These are phyloP conservation scores for Montipora sp. DNA, from an alignment of 64 coral and sea anemone genomes.

Conservation along the genomic window DNA sequence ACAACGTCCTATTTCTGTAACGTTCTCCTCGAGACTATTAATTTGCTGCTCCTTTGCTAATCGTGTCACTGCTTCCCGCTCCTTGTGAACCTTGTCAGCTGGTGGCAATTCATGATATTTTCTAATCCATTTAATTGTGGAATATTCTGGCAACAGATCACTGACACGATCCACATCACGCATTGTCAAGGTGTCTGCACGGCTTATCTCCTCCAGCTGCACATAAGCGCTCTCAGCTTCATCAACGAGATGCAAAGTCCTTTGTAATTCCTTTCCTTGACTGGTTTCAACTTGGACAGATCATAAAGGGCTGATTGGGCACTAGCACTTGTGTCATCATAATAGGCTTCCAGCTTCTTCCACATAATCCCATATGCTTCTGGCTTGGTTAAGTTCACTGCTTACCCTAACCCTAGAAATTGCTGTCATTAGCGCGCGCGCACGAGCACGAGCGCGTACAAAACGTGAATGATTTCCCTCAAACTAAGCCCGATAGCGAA, in stretches of 20 bases:
- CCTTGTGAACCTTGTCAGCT: background rate
- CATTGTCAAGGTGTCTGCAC: slow-evolving; percentile 26
- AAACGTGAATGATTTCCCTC: no score
- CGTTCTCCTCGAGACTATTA: background rate
- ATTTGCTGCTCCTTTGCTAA: slow-evolving; percentile 3
- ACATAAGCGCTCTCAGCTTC: slow-evolving; percentile 34
- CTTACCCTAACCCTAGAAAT: no score
- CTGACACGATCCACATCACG: slow-evolving; percentile 18
- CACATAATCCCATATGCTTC: slow-evolving; percentile 48
- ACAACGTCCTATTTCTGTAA: background rate
- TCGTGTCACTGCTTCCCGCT: slow-evolving; percentile 38
- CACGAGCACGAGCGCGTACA: no score
- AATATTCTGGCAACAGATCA: slow-evolving; percentile 14
- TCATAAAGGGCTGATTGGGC: slow-evolving; percentile 44
- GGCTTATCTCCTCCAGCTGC: slow-evolving; percentile 39
- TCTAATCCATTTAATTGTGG: slow-evolving; percentile 20
- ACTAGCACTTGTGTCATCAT: slow-evolving; percentile 38
- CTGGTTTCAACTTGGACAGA: slow-evolving; percentile 40
- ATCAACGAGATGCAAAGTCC: slow-evolving; percentile 14
- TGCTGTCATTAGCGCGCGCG: no score
- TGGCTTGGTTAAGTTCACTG: slow-evolving; percentile 11
- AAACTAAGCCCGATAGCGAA: no score
- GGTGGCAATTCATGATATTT: slow-evolving; percentile 22
- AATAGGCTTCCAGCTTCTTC: slow-evolving; percentile 42
- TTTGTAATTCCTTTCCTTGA: slow-evolving; percentile 30